Percentiles rank a stretch among this genome's conserved stretches.
Evolutionary conservation across 2,113 vertebrate species (phyloP).

Genomic region (Tenrec ecaudatus): DNA sequence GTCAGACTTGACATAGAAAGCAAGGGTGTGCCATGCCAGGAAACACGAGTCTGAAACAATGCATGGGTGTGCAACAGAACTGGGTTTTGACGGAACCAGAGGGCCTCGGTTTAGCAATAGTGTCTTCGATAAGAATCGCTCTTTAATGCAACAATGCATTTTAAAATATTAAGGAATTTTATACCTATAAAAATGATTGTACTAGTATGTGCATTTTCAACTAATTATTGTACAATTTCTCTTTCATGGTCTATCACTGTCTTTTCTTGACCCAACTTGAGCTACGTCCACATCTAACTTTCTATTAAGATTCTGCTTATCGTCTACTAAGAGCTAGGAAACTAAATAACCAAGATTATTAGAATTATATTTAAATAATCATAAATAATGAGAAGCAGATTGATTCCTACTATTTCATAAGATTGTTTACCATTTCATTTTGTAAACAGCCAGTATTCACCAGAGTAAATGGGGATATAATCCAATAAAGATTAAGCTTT

Average conservation of each 20-base stretch:
- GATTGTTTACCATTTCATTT: conserved; percentile 18
- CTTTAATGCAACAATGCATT: not conserved
- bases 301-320: conserved; percentile 47
- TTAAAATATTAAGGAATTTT: not conserved
- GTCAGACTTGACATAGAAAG: not conserved
- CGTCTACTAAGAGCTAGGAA: conserved; percentile 6
- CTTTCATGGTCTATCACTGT: not conserved
- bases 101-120: not conserved
- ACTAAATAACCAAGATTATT: conserved; percentile 25
- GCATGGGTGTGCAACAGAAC: not conserved
- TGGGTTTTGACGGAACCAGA: not conserved
- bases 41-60: conserved; percentile 22
- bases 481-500: conserved; percentile 32
- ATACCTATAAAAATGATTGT: not conserved
- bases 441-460: not conserved
- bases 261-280: conserved; percentile 14
- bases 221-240: not conserved
- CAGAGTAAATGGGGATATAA: not conserved
- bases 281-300: not conserved
- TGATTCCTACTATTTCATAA: conserved; percentile 36
- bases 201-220: conserved; percentile 1
- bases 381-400: conserved; percentile 38
- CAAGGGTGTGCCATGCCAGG: not conserved
- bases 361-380: not conserved
- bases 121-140: not conserved